Percentiles rank a stretch among this genome's conserved stretches.
Evolutionary conservation across 2,113 vertebrate genomes (phyloP).

Genomic region (Hippolais icterina): DNA sequence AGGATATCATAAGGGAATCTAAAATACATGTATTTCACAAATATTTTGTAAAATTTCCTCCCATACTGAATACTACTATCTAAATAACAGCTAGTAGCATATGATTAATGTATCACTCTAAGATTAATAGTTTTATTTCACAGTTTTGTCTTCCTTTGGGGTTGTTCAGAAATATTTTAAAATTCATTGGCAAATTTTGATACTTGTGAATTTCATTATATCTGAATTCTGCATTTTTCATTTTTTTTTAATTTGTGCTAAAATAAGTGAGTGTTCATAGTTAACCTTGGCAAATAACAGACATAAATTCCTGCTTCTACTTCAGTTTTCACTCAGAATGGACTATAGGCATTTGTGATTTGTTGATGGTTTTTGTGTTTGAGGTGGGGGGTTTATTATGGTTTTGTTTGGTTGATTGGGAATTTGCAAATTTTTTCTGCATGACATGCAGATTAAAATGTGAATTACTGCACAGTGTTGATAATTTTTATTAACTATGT

Average conservation of each 20-base stretch:
- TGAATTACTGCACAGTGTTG: background rate
- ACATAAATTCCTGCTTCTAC: background rate
- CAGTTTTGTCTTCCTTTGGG: background rate
- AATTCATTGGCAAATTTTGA: background rate
- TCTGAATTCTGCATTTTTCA: background rate
- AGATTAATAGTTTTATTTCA: background rate
- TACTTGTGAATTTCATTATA: background rate
- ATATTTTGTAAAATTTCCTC: background rate
- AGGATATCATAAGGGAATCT: background rate
- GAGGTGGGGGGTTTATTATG: background rate
- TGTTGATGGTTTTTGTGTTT: background rate
- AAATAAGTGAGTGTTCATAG: background rate
- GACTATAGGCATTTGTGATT: fast-evolving
- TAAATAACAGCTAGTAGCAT: background rate
- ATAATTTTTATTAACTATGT: background rate
- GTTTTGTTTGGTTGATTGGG: background rate
- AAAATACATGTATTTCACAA: background rate
- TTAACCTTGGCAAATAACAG: background rate
- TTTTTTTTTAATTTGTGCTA: background rate
- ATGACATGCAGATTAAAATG: background rate
- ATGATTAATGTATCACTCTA: background rate
- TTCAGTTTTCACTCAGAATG: background rate
- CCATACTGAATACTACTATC: background rate
- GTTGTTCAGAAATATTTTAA: background rate
- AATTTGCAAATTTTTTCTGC: background rate